Evolutionary conservation across 2,797 vertebrate species (phyloP), one percentile per base, ranked within the genome.

Genomic region (Helarctos malayanus): DNA sequence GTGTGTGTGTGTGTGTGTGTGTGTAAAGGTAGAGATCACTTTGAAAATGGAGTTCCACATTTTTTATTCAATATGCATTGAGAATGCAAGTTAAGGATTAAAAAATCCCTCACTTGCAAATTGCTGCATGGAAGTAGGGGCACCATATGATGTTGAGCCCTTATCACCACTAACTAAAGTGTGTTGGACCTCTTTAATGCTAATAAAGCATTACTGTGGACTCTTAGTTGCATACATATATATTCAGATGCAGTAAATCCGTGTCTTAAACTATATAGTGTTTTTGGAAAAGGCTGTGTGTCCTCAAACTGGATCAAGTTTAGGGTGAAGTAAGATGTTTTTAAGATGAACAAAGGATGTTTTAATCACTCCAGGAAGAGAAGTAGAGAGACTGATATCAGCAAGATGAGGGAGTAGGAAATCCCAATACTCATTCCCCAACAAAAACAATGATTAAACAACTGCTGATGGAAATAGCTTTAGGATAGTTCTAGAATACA

Each of bases 311-410:
- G 63, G 2, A 59, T 69, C 45, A 82, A 71, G 19, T 57, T 76
- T 45, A 5, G 35, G 14, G 41, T 23, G 11, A 45, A n/a, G 15
- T 38, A 84, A 75, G 29, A 23, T 16, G 25, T 79, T 83, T 93
- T 89, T 76, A 91, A n/a, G 76, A 52, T 54, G 38, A 94, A 47
- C 18, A 69, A 61, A 89, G 13, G 21, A 52, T 90, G 35, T 56
- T 96, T 63, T 88, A 80, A 71, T 96, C 38, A 71, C 35, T 87
- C 92, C 16, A 35, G 63, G 54, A 81, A 80, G 32, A 80, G 27
- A 68, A 45, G 45, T n/a, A 88, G 21, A 25, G 52, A 85, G n/a
- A 76, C 14, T 14, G 23, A 84, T 7, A 12, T 29, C 56, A 54
- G 52, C 6, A 78, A 83, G 61, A 73, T 23, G n/a, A 41, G 38